Evolutionary conservation across 1,140 invertebrate species (phyloP), one percentile per base, ranked within the genome.

Genomic region (Drosophila subobscura): DNA sequence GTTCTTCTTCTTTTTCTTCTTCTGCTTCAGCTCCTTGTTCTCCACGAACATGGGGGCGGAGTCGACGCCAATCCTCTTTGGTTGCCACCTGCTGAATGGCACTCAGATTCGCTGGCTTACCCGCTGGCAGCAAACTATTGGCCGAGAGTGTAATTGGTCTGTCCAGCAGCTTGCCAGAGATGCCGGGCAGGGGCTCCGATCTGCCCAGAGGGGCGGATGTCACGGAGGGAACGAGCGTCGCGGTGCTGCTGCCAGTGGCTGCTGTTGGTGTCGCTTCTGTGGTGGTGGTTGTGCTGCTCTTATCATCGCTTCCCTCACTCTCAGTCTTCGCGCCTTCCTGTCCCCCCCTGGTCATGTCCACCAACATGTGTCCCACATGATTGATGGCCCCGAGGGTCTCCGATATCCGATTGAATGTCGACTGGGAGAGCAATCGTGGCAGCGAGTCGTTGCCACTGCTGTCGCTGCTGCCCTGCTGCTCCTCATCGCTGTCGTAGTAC

Each of bases 341-440:
- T 1, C 90, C 91, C 3, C 93, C 93, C 2, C 93, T 91, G 1
- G 94, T 96, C 93, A 96, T 96, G 72, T 97, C 96, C 0, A 97
- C 95, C 51, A 97, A 93, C 83, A 96, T 96, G 80, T 95, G 94
- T 0, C 96, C 96, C 0, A 97, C 95, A 12, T 96, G 96, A 72
- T 97, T 97, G 4, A 96, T 91, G 14, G 95, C 95, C 2, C 95
- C 96, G 6, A 95, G 86, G 2, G 94, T 95, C 91, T 95, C 94
- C 1, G 94, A 94, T 86, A 95, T 95, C 72, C 92, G 93, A 58
- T 93, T 93, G 46, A 95, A 94, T 0, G 94, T 93, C 4, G 93
- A 93, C 12, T 93, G 92, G 6, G 93, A 94, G 2, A 94, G 83
- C 23, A 94, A 71, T 55, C 93, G 91, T 33, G 86, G 90, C 47